A percentile compares a stretch with the other conserved stretches of the same genome.
phyloP scores from a whole-genome alignment of 2,888 invertebrate species.

The Augochlorella aurata region DNA sequence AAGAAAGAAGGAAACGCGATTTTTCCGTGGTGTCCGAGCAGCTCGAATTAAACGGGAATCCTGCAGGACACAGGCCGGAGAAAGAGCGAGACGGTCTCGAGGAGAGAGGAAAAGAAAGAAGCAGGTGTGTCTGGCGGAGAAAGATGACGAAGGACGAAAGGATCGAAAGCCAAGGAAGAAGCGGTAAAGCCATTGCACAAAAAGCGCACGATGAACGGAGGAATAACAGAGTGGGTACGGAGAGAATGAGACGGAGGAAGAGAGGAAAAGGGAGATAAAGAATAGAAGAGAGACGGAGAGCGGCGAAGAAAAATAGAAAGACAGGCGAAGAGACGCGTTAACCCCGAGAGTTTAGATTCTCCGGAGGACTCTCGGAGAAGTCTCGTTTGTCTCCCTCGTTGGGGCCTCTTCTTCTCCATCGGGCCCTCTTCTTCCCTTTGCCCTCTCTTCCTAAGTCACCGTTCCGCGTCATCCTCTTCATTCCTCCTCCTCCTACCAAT shows the following conservation, averaged over 20 bases:
- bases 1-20: constrained; percentile 16
- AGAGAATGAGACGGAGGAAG: constrained; percentile 10
- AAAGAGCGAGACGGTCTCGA: constrained; percentile 2
- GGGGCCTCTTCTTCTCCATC: constrained; percentile 44
- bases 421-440: constrained; percentile 38
- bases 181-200: constrained; percentile 31
- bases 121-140: constrained; percentile 41
- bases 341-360: constrained; percentile 64
- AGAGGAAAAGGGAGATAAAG: neutral
- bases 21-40: constrained; percentile 8
- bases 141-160: constrained; percentile 45
- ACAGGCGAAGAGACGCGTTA: constrained; percentile 58
- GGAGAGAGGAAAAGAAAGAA: constrained; percentile 21
- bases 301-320: constrained; percentile 48
- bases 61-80: constrained; percentile 10
- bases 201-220: constrained; percentile 32
- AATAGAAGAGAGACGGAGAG: constrained; percentile 10
- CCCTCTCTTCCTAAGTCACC: constrained; percentile 49
- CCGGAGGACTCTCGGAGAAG: constrained; percentile 52
- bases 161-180: constrained; percentile 15
- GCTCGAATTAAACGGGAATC: constrained; percentile 27
- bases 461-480: constrained; percentile 37
- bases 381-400: constrained; percentile 66
- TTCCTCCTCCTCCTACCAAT: constrained; percentile 10
- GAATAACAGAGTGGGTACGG: constrained; percentile 19